Evolutionary conservation across 2,888 invertebrate genomes (phyloP).

Genomic region (Psylliodes chrysocephalus): DNA sequence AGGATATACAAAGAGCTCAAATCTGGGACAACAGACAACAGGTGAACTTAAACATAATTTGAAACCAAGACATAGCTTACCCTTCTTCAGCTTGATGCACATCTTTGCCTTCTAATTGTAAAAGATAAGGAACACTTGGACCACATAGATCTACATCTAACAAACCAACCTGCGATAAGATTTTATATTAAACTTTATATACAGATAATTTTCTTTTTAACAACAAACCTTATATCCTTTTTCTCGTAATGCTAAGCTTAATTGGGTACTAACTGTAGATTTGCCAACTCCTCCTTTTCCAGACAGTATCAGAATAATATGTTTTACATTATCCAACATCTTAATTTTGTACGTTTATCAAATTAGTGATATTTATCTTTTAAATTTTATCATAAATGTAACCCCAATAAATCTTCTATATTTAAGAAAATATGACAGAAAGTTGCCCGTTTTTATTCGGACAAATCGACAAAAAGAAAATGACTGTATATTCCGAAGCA

Average conservation of each 20-base stretch:
- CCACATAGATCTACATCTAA: constrained; percentile 96
- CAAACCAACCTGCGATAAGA: constrained; percentile 80
- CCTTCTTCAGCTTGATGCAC: constrained; percentile 92
- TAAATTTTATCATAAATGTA: background rate
- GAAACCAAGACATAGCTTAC: too few relatives aligned
- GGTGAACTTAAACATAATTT: too few relatives aligned
- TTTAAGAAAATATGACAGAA: too few relatives aligned
- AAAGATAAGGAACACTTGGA: constrained; percentile 90
- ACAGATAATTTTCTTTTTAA: background rate
- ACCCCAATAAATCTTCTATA: background rate
- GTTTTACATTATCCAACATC: constrained; percentile 84
- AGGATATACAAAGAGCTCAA: too few relatives aligned
- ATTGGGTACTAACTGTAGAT: constrained; percentile 93
- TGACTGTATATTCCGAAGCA: too few relatives aligned
- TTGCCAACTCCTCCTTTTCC: constrained; percentile 99
- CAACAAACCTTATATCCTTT: constrained; percentile 78
- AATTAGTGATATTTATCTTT: too few relatives aligned
- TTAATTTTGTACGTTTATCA: background rate
- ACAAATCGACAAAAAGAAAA: too few relatives aligned
- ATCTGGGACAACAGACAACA: too few relatives aligned
- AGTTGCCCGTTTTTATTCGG: too few relatives aligned
- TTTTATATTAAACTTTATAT: constrained; percentile 3
- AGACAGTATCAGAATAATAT: constrained; percentile 91
- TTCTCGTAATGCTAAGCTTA: constrained; percentile 87
- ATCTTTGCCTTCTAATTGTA: constrained; percentile 84